Percentiles rank a stretch among this genome's conserved stretches.
Evolutionary conservation across 2,113 vertebrate genomes (phyloP).

Genomic region (Condylura cristata): DNA sequence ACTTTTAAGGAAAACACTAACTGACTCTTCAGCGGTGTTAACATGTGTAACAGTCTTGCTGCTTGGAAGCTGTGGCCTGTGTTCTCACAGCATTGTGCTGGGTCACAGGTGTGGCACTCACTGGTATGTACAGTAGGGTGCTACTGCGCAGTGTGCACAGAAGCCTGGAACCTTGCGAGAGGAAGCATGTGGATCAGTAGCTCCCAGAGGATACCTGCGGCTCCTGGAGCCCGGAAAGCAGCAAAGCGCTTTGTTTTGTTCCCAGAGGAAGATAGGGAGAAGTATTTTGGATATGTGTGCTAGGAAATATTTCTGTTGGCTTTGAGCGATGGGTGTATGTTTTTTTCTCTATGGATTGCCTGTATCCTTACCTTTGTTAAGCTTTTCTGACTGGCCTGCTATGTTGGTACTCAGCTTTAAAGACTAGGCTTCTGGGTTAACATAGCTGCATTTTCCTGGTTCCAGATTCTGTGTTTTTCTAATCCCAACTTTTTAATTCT

Average conservation of each 20-base stretch:
- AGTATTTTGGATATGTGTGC: neutral
- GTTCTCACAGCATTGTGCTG: neutral
- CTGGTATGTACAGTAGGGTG: neutral
- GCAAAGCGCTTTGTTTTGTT: neutral
- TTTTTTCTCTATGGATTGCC: neutral
- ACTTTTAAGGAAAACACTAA: slow-evolving; percentile 7
- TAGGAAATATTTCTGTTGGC: neutral
- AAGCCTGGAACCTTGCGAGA: neutral
- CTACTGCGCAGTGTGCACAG: too few relatives aligned
- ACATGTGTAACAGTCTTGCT: neutral
- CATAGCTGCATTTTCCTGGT: rapidly evolving
- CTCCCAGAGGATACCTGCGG: neutral
- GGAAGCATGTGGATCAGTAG: too few relatives aligned
- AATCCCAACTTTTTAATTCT: neutral
- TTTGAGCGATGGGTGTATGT: neutral
- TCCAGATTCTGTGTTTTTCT: neutral
- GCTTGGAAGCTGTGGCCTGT: neutral
- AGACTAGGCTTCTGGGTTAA: neutral
- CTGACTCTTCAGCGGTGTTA: neutral
- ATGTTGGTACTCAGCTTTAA: neutral
- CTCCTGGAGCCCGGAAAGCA: neutral
- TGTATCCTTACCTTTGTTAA: neutral
- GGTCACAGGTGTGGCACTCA: too few relatives aligned
- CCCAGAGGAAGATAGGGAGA: neutral
- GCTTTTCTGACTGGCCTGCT: neutral